phyloP scores from a whole-genome alignment of 2,888 invertebrate species.

The Patella caerulea region DNA sequence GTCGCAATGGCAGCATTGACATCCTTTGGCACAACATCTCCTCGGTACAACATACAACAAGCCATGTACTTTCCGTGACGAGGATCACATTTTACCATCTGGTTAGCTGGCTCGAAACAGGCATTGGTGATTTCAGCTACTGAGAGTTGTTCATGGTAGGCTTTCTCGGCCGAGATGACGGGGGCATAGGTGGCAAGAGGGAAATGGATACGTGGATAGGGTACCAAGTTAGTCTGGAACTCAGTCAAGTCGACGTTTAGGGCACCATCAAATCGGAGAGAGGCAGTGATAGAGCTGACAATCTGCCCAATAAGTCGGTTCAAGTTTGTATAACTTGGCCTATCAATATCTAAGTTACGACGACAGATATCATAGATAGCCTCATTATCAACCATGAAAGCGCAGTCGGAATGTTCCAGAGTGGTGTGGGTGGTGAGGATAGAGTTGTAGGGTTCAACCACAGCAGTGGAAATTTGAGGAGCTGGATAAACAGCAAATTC shows the following conservation, averaged over 20 bases:
- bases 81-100: conserved; percentile 9
- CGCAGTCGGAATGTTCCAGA: not conserved
- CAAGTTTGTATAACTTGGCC: not conserved
- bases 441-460: conserved; percentile 1
- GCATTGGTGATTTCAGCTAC: not conserved
- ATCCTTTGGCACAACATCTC: not conserved
- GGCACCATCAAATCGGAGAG: not conserved
- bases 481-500: not conserved
- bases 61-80: conserved; percentile 5
- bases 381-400: not conserved
- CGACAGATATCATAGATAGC: not conserved
- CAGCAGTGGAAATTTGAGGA: not conserved
- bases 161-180: not conserved
- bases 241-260: not conserved
- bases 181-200: not conserved
- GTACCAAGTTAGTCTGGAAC: not conserved
- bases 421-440: conserved; percentile 1
- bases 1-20: not conserved
- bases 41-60: conserved; percentile 3
- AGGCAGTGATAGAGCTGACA: not conserved
- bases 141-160: conserved; percentile 1
- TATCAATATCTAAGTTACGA: not conserved
- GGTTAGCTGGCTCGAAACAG: not conserved
- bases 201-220: conserved; percentile 3
- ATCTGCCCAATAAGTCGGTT: not conserved